These are phyloP conservation scores for Aphelinus certus DNA, from an alignment of 1,140 invertebrate genomes.

Conservation along the genomic window DNA sequence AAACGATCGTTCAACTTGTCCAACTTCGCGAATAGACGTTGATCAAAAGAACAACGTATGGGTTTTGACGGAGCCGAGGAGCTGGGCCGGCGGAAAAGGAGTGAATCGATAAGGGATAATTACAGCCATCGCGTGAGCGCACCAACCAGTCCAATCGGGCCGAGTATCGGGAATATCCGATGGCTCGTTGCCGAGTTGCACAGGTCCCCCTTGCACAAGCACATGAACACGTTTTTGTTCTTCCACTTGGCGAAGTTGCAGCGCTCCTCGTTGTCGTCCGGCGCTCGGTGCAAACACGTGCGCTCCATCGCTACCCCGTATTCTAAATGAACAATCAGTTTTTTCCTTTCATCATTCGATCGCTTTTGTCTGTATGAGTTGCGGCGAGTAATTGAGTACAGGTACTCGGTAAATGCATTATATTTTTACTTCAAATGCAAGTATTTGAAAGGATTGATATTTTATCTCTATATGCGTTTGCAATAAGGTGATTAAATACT, in stretches of 20 bases:
- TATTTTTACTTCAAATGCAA: no score
- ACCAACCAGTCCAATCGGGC: neutral
- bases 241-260: constrained; percentile 86
- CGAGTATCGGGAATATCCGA: neutral
- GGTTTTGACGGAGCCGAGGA: neutral
- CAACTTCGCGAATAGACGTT: no score
- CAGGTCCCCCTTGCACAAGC: constrained; percentile 90
- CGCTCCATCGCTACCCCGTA: constrained; percentile 88
- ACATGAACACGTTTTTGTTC: constrained; percentile 86
- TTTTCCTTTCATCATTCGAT: no score
- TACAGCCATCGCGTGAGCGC: neutral
- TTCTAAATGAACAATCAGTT: constrained; percentile 67
- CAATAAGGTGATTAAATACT: no score
- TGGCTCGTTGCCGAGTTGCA: constrained; percentile 72
- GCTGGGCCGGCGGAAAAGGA: neutral
- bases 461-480: no score
- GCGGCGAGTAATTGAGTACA: no score
- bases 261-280: constrained; percentile 86
- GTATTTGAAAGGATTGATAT: no score
- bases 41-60: neutral
- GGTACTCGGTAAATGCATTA: no score
- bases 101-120: neutral
- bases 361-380: no score
- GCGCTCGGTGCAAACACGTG: constrained; percentile 85
- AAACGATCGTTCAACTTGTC: no score